Evolutionary conservation across 2,888 invertebrate species (phyloP).

Genomic region (Drosophila cracens): DNA sequence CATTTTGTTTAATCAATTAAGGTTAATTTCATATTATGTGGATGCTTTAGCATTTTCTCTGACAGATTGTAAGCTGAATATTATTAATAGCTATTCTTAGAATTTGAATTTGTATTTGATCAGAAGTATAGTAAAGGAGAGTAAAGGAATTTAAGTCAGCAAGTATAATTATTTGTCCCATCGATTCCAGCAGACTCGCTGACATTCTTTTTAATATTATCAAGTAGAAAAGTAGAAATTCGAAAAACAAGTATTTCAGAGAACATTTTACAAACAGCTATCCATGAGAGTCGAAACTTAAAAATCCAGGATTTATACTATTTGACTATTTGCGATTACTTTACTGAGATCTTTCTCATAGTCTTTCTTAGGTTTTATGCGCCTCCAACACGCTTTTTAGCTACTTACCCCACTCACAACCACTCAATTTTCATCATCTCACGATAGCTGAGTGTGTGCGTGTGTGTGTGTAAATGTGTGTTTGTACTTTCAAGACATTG

Average conservation of each 20-base stretch:
- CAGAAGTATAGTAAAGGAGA: neutral
- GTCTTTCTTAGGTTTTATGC: conserved; percentile 6
- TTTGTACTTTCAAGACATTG: conserved; percentile 50
- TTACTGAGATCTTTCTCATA: neutral
- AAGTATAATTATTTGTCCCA: neutral
- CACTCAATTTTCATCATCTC: neutral
- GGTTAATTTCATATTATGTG: neutral
- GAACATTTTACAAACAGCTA: neutral
- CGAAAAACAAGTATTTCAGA: neutral
- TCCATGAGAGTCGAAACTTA: neutral
- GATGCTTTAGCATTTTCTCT: neutral
- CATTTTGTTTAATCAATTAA: neutral
- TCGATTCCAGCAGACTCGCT: neutral
- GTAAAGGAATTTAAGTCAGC: neutral
- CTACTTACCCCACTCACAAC: neutral
- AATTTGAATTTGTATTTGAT: neutral
- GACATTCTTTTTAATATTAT: neutral
- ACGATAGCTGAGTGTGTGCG: neutral
- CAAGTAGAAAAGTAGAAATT: neutral
- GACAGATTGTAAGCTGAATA: neutral
- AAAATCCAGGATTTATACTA: neutral
- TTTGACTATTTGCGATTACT: neutral
- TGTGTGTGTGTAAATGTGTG: conserved; percentile 18
- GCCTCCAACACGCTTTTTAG: conserved; percentile 7
- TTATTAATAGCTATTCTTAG: neutral